Percentiles rank a stretch among this genome's conserved stretches.
Conservation (phyloP, 2,113 vertebrate species). For the Lepus americanus region DNA sequence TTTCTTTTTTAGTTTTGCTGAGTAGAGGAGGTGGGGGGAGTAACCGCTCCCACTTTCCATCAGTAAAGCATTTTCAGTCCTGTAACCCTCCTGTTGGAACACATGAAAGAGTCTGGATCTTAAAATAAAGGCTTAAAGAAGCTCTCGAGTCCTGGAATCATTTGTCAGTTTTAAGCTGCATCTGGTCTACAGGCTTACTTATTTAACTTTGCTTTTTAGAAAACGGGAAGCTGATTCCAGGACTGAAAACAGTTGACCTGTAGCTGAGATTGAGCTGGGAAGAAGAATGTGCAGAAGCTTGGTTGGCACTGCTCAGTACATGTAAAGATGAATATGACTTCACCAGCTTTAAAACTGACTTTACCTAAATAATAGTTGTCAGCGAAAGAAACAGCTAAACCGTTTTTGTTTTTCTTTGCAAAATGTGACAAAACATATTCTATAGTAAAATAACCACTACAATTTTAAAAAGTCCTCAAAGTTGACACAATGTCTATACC, state of each 20-base stretch:
- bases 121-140: constrained; percentile 72
- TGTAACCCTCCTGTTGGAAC: constrained; percentile 67
- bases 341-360: not conserved
- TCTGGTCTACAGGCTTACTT: constrained; percentile 68
- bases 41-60: constrained; percentile 65
- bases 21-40: constrained; percentile 62
- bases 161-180: constrained; percentile 66
- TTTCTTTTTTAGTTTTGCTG: constrained; percentile 48
- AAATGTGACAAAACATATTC: constrained; percentile 1
- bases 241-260: not conserved
- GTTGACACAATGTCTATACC: not conserved
- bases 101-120: constrained; percentile 58
- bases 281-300: not conserved
- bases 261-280: not conserved
- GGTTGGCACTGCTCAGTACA: not conserved
- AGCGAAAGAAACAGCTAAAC: not conserved
- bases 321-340: not conserved
- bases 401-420: not conserved
- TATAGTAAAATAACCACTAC: not conserved
- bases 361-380: not conserved
- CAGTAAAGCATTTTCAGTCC: constrained; percentile 69
- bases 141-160: constrained; percentile 66
- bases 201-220: constrained; percentile 47
- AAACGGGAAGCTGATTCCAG: constrained; percentile 43
- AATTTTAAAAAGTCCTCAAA: not conserved